Conservation (phyloP, 2,888 invertebrate species). For the Eledona agricola region DNA sequence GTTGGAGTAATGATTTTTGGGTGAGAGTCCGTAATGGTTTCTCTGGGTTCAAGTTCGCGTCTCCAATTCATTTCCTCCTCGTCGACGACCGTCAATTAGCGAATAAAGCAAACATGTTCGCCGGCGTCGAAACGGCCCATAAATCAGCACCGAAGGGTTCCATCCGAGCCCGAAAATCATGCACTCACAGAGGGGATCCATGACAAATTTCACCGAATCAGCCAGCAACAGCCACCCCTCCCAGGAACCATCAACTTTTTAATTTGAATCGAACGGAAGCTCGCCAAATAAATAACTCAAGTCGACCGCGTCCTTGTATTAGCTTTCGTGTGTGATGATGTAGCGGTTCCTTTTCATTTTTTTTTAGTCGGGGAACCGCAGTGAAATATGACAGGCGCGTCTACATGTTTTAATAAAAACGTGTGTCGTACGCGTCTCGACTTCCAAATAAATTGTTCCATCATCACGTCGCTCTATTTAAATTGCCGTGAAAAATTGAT, state of each 20-base stretch:
- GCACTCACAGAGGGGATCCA: conserved; percentile 51
- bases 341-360: conserved; percentile 41
- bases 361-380: conserved; percentile 46
- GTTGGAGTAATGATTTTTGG: too few relatives aligned
- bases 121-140: conserved; percentile 50
- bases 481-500: conserved; percentile 56
- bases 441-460: conserved; percentile 52
- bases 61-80: too few relatives aligned
- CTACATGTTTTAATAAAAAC: conserved; percentile 41
- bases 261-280: conserved; percentile 48
- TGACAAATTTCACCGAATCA: conserved; percentile 55
- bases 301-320: conserved; percentile 23
- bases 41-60: too few relatives aligned
- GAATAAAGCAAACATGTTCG: conserved; percentile 45
- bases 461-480: conserved; percentile 52
- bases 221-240: conserved; percentile 18
- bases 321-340: conserved; percentile 35
- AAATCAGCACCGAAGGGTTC: conserved; percentile 52
- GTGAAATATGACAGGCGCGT: conserved; percentile 44
- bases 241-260: conserved; percentile 24
- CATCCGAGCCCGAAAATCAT: conserved; percentile 56
- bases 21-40: too few relatives aligned
- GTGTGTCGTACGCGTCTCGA: conserved; percentile 37
- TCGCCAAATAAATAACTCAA: conserved; percentile 45
- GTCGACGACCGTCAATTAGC: conserved; percentile 20